Conservation (phyloP, 2,113 vertebrate species). For the Megaleporinus macrocephalus region DNA sequence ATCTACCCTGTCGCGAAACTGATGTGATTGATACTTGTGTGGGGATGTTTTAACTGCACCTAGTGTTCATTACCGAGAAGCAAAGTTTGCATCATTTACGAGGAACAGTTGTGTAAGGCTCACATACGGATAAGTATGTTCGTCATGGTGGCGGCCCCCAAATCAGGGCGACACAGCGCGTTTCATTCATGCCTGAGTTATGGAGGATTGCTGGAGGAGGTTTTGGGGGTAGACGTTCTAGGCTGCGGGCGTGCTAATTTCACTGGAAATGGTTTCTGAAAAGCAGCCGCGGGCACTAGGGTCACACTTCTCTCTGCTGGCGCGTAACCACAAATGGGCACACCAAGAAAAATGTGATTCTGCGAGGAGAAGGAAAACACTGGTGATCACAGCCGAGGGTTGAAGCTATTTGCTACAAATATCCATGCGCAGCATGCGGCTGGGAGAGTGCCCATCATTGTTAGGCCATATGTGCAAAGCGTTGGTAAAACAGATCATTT, state of each 20-base stretch:
- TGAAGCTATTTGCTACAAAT: background rate
- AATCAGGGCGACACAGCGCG: background rate
- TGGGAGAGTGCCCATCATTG: background rate
- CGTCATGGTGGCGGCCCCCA: slow-evolving; percentile 11
- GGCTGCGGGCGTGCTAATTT: background rate
- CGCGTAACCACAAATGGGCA: background rate
- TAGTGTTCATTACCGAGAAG: background rate
- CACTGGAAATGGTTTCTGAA: background rate
- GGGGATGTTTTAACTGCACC: background rate
- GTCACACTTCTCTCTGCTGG: slow-evolving; percentile 2
- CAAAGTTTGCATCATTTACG: background rate
- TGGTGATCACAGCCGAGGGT: background rate
- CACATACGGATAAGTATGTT: slow-evolving; percentile 21
- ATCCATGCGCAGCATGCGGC: background rate
- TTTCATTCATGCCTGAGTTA: background rate
- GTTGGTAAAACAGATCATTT: too few species aligned
- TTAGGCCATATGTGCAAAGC: background rate
- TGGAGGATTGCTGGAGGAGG: background rate
- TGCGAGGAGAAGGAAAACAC: background rate
- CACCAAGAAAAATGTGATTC: background rate
- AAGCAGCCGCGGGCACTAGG: background rate
- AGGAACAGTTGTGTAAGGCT: slow-evolving; percentile 12
- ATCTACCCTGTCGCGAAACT: background rate
- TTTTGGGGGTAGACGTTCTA: background rate
- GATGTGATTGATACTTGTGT: background rate